A percentile compares a stretch with the other conserved stretches of the same genome.
Evolutionary conservation across 2,113 vertebrate species (phyloP).

Genomic region (human (Homo sapiens)): GRCh38 chr2:179551001-179551500

Average conservation of each 20-base stretch:
- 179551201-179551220: neutral
- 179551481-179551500: too few species aligned
- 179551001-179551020: neutral
- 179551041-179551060: neutral
- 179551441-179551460: too few species aligned
- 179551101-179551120: neutral
- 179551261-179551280: neutral
- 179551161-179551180: neutral
- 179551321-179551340: too few species aligned
- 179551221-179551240: neutral
- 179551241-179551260: neutral
- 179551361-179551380: too few species aligned
- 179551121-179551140: neutral
- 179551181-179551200: neutral
- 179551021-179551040: neutral
- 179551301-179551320: too few species aligned
- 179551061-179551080: neutral
- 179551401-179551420: too few species aligned
- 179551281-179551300: neutral
- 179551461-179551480: too few species aligned
- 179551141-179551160: neutral
- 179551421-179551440: too few species aligned
- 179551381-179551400: too few species aligned
- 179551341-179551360: too few species aligned
- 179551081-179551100: neutral